These are phyloP conservation scores for Lasioglossum marginatum DNA, from an alignment of 2,888 invertebrate species.

Conservation along the genomic window DNA sequence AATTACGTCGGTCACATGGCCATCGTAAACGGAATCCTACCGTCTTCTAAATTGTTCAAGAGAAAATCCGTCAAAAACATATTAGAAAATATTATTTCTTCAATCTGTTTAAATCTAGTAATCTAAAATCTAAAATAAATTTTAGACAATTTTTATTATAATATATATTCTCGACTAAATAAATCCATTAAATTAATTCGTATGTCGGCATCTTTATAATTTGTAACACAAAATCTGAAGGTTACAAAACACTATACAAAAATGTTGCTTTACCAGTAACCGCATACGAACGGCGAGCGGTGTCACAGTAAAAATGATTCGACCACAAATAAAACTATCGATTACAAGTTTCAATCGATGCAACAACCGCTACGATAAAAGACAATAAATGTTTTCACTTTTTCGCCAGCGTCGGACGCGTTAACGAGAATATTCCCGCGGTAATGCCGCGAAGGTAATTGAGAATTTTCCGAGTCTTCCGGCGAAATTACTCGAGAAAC, in stretches of 20 bases:
- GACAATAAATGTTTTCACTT: background rate
- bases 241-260: too few species aligned
- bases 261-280: too few species aligned
- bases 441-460: constrained; percentile 20
- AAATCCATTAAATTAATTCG: too few species aligned
- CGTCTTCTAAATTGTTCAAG: background rate
- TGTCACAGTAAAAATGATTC: background rate
- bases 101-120: background rate
- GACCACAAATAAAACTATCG: background rate
- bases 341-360: background rate
- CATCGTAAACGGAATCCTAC: background rate
- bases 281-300: background rate
- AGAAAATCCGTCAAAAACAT: background rate
- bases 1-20: constrained; percentile 11
- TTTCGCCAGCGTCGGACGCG: background rate
- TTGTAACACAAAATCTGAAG: too few species aligned
- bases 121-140: too few species aligned
- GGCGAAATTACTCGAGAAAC: constrained; percentile 51
- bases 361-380: background rate
- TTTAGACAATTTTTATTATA: too few species aligned
- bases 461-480: constrained; percentile 49
- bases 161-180: too few species aligned
- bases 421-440: background rate
- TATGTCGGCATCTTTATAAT: too few species aligned
- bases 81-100: background rate